phyloP scores from a whole-genome alignment of 2,888 invertebrate genomes.

The Pachliopta kotzebuea region DNA sequence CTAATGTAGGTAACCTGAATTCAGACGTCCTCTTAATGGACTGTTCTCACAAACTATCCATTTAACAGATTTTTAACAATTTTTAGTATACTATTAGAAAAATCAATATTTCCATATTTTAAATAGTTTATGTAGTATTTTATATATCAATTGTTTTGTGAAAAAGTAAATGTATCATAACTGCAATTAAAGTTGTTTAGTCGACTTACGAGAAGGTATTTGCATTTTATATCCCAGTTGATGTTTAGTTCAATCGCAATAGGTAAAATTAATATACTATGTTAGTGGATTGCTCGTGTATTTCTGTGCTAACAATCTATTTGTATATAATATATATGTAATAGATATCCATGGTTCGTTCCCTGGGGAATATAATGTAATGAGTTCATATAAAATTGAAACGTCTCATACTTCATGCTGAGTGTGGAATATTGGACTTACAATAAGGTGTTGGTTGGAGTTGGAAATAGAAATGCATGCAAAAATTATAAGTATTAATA shows the following conservation, averaged over 20 bases:
- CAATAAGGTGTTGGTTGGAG: too few species aligned
- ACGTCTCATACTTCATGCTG: too few species aligned
- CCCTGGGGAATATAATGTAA: too few species aligned
- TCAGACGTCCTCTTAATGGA: constrained; percentile 28
- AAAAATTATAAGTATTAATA: too few species aligned
- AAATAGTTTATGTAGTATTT: neutral
- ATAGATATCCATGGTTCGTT: neutral
- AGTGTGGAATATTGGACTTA: too few species aligned
- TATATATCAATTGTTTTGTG: too few species aligned
- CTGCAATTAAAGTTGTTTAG: neutral
- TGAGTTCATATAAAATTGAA: too few species aligned
- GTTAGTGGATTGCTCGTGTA: neutral
- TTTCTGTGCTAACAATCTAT: neutral
- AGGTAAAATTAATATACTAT: neutral
- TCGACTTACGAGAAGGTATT: neutral
- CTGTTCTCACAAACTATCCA: neutral
- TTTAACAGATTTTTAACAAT: too few species aligned
- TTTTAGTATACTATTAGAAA: too few species aligned
- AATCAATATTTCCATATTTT: neutral
- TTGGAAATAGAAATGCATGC: too few species aligned
- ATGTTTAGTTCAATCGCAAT: neutral
- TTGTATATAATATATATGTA: neutral
- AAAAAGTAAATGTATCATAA: neutral
- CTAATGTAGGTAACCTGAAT: constrained; percentile 68
- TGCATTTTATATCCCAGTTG: neutral